These are phyloP conservation scores for Proctacanthus coquilletti DNA, from an alignment of 1,140 invertebrate species.

Conservation along the genomic window DNA sequence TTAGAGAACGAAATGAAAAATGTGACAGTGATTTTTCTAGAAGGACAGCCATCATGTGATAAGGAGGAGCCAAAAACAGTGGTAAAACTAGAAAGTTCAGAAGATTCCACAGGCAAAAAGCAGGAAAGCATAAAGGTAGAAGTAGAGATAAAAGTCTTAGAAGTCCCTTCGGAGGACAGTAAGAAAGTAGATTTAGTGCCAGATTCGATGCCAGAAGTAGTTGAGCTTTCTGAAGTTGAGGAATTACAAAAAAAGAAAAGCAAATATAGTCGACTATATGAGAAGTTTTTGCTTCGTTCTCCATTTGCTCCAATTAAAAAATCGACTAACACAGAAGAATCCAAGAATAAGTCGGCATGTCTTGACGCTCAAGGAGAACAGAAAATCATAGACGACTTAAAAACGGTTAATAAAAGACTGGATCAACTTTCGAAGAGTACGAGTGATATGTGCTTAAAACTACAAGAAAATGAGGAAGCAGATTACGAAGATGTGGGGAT, in stretches of 20 bases:
- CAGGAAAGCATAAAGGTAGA: too few relatives aligned
- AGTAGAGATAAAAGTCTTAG: too few relatives aligned
- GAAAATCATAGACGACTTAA: neutral
- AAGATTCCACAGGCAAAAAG: too few relatives aligned
- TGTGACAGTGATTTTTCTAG: neutral
- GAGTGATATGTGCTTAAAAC: neutral
- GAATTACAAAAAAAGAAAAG: conserved; percentile 19
- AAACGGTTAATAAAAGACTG: neutral
- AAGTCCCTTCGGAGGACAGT: too few relatives aligned
- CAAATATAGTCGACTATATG: conserved; percentile 24
- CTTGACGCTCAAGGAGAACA: too few relatives aligned
- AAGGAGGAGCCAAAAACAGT: too few relatives aligned
- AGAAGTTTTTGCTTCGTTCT: conserved; percentile 20
- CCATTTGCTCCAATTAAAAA: conserved; percentile 8
- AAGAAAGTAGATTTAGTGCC: too few relatives aligned
- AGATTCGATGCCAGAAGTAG: neutral
- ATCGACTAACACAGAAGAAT: neutral
- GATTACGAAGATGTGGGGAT: neutral
- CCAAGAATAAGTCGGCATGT: too few relatives aligned
- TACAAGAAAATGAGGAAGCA: neutral
- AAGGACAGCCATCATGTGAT: too few relatives aligned
- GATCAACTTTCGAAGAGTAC: neutral
- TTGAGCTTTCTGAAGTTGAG: conserved; percentile 9
- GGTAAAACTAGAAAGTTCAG: too few relatives aligned
- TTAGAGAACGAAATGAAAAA: conserved; percentile 3